Base-by-base conservation (phyloP, 2,113 vertebrate species). In the Pomatostomus ruficeps region DNA sequence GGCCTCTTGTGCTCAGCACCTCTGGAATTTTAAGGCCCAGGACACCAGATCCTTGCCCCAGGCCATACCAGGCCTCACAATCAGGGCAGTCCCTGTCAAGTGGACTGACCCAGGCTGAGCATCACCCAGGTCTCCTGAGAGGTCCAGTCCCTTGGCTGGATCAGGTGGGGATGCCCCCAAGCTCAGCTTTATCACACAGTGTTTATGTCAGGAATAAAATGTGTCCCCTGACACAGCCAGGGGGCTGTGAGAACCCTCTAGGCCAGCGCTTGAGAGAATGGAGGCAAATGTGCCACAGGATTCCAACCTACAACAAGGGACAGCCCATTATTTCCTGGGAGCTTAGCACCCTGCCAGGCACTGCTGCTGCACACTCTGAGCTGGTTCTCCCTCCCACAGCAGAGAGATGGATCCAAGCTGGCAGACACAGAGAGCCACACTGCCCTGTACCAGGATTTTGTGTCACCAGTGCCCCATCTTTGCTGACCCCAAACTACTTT, bases 91-190 rank as follows among this genome's bases (percentile, higher is more conserved):
- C 52, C 14, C 61, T 51, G 55, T 13, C 18, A 8, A 2, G 13
- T 11, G 38, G 10, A 0, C 26, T 38, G 29, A 33, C 23, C 7
- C 6, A 35, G 54, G 23, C 33, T 23, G 36, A 42, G 36, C 52
- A 46, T 16, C 38, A 6, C 46, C 51, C n/a, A 20, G 31, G n/a
- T 4, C 14, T 51, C 36, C 11, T 0, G 22, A n/a, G 48, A 35
- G 11, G 4, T 11, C 16, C 2, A n/a, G 0, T 0, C 36, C 49
- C 45, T 20, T 18, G 46, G 31, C 18, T 46, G 35, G 14, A 7
- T 46, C 26, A 24, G 14, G 9, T 58, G 25, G 12, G 24, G 12
- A 52, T 22, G 21, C 1, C 24, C 65, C 21, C 23, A 59, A 25
- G 23, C 11, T 65, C 49, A 80, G 22, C 20, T 40, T 43, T 35